Percentiles rank a stretch among this genome's conserved stretches.
Evolutionary conservation across 2,888 invertebrate species (phyloP).

Genomic region (Pheosia tremula): DNA sequence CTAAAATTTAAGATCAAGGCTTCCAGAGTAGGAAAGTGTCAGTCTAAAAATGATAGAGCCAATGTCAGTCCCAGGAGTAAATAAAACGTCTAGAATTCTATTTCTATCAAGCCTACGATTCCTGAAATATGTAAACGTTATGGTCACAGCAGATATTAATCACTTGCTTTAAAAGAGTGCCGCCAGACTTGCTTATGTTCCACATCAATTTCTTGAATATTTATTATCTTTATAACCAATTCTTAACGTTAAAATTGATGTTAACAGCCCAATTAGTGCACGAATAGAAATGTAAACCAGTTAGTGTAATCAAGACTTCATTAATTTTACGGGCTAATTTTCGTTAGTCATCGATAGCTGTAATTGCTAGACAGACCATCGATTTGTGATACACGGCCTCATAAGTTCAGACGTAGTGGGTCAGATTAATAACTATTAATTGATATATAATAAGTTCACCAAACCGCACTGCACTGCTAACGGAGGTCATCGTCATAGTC

Average conservation of each 20-base stretch:
- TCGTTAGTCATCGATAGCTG: slow-evolving; percentile 33
- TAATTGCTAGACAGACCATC: slow-evolving; percentile 6
- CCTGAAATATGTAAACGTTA: no score
- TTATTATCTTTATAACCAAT: slow-evolving; percentile 32
- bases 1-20: no score
- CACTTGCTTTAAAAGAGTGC: slow-evolving; percentile 10
- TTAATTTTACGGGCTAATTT: slow-evolving; percentile 32
- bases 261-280: slow-evolving; percentile 41
- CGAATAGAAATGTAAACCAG: slow-evolving; percentile 31
- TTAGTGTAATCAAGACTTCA: slow-evolving; percentile 35
- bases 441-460: no score
- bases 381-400: background rate
- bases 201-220: slow-evolving; percentile 30
- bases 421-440: background rate
- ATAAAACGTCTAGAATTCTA: no score
- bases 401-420: background rate
- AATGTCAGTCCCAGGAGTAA: no score
- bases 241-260: slow-evolving; percentile 39
- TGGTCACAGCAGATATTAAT: no score
- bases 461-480: no score
- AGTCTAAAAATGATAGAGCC: no score
- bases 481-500: no score
- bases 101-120: no score
- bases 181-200: slow-evolving; percentile 26
- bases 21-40: no score